Evolutionary conservation across 92 coral and sea anemone species (phyloP).

Genomic region (Phenganax stokvisi): DNA sequence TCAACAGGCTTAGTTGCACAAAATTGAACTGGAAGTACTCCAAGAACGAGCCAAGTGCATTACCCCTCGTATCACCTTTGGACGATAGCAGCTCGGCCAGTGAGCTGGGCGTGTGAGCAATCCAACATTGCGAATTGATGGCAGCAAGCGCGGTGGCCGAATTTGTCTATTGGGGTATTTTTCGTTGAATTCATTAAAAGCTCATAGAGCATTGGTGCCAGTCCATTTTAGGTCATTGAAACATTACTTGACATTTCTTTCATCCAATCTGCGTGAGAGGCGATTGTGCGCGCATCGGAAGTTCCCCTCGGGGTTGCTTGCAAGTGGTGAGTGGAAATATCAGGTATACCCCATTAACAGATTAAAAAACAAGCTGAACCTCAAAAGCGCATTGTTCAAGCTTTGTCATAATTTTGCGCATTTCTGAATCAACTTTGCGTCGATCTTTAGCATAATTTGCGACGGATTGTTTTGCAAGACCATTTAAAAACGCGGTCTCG

Average conservation of each 20-base stretch:
- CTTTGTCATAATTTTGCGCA: not conserved
- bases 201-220: not conserved
- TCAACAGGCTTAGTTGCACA: too few species aligned
- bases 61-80: too few species aligned
- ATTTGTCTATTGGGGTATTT: not conserved
- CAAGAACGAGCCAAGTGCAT: too few species aligned
- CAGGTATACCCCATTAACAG: conserved; percentile 27
- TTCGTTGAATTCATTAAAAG: conserved; percentile 4
- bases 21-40: too few species aligned
- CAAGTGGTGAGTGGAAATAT: conserved; percentile 16
- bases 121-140: not conserved
- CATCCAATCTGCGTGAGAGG: conserved; percentile 13
- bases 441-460: not conserved
- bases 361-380: conserved; percentile 16
- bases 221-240: conserved; percentile 8
- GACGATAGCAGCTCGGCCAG: too few species aligned
- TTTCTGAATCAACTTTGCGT: not conserved
- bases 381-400: conserved; percentile 27
- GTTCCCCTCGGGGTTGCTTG: conserved; percentile 18
- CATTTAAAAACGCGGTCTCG: not conserved
- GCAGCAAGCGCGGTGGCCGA: not conserved
- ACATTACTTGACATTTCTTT: conserved; percentile 14
- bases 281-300: not conserved
- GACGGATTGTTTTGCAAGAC: not conserved
- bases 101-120: too few species aligned